Percentiles rank a stretch among this genome's conserved stretches.
Conservation (phyloP, 2,797 vertebrate genomes). For the Enteromius argenteus region DNA sequence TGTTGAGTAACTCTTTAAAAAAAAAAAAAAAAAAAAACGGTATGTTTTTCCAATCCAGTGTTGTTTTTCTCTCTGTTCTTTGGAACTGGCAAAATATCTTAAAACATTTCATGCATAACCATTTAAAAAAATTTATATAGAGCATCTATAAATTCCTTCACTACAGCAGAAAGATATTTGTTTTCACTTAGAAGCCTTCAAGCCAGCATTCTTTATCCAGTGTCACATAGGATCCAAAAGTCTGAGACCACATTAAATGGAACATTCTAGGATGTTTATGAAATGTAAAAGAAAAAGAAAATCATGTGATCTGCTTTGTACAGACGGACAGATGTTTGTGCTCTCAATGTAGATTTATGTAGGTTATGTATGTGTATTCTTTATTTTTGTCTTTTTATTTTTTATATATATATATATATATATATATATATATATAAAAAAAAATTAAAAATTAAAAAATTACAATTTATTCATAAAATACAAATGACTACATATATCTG, state of each 20-base stretch:
- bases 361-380: background rate
- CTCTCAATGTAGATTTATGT: background rate
- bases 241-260: background rate
- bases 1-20: constrained; percentile 4
- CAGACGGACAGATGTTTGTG: background rate
- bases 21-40: background rate
- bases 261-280: background rate
- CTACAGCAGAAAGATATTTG: background rate
- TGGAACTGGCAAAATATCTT: constrained; percentile 4
- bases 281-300: background rate
- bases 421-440: background rate
- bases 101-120: constrained; percentile 21
- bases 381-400: background rate
- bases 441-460: too few species aligned
- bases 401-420: background rate
- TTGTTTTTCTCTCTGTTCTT: constrained; percentile 14
- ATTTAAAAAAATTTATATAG: constrained; percentile 27
- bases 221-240: background rate
- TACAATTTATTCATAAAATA: background rate
- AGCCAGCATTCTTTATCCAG: constrained; percentile 17
- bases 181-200: constrained; percentile 5
- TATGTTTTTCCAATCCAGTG: constrained; percentile 7
- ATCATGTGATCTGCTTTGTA: background rate
- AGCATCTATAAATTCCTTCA: constrained; percentile 36
- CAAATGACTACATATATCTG: background rate